Evolutionary conservation across 2,113 vertebrate species (phyloP).

Genomic region (Cebus imitator): DNA sequence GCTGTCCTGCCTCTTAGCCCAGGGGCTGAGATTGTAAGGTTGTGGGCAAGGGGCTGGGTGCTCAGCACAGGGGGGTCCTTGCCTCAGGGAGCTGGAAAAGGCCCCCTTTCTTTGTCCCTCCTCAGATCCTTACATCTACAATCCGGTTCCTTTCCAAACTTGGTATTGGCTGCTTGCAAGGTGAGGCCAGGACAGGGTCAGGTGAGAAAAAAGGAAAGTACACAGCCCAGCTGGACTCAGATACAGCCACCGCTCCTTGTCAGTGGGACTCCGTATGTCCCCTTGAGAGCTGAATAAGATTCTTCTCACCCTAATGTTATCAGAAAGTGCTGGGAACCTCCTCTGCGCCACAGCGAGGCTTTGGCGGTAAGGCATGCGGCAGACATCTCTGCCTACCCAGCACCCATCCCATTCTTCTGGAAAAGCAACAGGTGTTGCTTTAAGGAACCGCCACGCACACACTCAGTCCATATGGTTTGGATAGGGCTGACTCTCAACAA

Average conservation of each 20-base stretch:
- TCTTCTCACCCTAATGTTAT: not conserved
- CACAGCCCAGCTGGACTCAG: not conserved
- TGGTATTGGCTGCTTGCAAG: not conserved
- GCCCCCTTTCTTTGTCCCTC: no score
- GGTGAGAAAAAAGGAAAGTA: no score
- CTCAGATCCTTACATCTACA: not conserved
- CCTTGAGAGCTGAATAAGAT: not conserved
- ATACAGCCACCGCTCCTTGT: not conserved
- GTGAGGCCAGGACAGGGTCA: not conserved
- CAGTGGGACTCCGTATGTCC: fast-evolving
- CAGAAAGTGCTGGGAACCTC: not conserved
- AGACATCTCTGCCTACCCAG: not conserved
- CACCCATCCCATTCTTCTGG: not conserved
- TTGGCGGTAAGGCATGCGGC: no score
- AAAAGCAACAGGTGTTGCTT: not conserved
- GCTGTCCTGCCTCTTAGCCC: not conserved
- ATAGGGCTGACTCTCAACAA: not conserved
- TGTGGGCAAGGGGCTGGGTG: not conserved
- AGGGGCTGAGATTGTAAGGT: not conserved
- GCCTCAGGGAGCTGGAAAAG: not conserved
- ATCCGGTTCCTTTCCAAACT: not conserved
- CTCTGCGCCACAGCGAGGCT: not conserved
- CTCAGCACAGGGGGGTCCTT: not conserved
- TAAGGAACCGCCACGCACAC: not conserved
- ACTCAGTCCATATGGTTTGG: not conserved